Evolutionary conservation across 2,113 vertebrate species (phyloP), one percentile per base, ranked within the genome.

Genomic region (Carassius auratus): DNA sequence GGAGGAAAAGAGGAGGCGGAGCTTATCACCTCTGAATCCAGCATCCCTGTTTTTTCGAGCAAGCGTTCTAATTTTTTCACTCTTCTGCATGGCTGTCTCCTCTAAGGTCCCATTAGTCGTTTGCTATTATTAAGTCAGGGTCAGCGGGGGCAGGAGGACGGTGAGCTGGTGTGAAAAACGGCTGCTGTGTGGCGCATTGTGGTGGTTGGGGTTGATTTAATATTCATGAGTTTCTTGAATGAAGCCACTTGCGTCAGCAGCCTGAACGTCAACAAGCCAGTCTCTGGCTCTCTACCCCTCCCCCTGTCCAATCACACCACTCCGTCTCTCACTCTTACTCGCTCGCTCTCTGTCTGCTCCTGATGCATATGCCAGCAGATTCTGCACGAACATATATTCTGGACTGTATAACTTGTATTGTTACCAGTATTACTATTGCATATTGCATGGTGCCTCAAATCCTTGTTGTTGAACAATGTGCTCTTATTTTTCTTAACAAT

Each of bases 221-320:
- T 90, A 93, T 92, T 92, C 90, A 90, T 84, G 76, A 50, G 85
- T 8, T 90, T 88, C 86, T 78, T 85, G 90, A 88, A 91, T 88
- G 83, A 83, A 48, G 91, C 66, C 3, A 80, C 17, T 86, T 84
- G 89, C 88, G 88, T 91, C 87, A 88, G 68, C 87, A 83, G 68
- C 71, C 84, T 77, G 82, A 86, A 87, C 88, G 36, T 38, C 36
- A 0, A 23, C 75, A 38, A 75, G 82, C 81, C 87, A 57, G 21
- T 61, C 82, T 50, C 42, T 30, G 19, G 15, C 69, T 45, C 23
- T 83, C 14, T 78, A 76, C 87, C 77, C 84, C 81, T 81, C 86
- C 86, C 89, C 82, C 48, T 30, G 77, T 71, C 85, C 59, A 52
- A 48, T 71, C 71, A 73, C 84, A 77, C 61, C 76, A n/a, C 33